Evolutionary conservation across 2,888 invertebrate genomes (phyloP).

Genomic region (Drosophila yooni): DNA sequence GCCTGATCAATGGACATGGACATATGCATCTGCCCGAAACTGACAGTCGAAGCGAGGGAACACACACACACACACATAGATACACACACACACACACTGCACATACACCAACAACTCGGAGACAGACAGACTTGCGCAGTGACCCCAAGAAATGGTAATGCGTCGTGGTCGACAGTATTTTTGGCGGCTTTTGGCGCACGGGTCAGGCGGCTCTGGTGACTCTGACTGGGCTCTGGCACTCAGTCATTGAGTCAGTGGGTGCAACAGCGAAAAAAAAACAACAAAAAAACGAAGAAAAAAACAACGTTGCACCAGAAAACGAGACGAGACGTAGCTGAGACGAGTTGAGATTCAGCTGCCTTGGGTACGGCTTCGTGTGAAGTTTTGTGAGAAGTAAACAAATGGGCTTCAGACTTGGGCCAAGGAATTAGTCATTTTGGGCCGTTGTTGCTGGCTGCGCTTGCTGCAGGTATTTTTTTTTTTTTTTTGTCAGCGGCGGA

Average conservation of each 20-base stretch:
- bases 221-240: conserved; percentile 54
- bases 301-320: conserved; percentile 53
- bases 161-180: conserved; percentile 49
- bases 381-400: conserved; percentile 81
- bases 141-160: conserved; percentile 83
- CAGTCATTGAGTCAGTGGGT: conserved; percentile 82
- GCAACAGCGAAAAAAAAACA: conserved; percentile 44
- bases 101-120: conserved; percentile 7
- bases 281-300: neutral
- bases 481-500: conserved; percentile 38
- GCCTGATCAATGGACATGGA: conserved; percentile 75
- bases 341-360: conserved; percentile 8
- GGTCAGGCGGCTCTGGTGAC: conserved; percentile 48
- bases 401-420: conserved; percentile 72
- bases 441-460: conserved; percentile 10
- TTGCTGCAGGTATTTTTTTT: conserved; percentile 37
- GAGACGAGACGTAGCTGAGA: conserved; percentile 19
- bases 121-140: conserved; percentile 63
- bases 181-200: conserved; percentile 27
- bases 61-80: conserved; percentile 5
- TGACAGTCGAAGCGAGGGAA: conserved; percentile 46
- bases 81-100: conserved; percentile 6
- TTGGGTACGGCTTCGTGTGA: conserved; percentile 67
- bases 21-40: conserved; percentile 71
- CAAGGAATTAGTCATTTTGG: conserved; percentile 75